Conservation (phyloP, 2,888 invertebrate species). For the Cheilosia vernalis region DNA sequence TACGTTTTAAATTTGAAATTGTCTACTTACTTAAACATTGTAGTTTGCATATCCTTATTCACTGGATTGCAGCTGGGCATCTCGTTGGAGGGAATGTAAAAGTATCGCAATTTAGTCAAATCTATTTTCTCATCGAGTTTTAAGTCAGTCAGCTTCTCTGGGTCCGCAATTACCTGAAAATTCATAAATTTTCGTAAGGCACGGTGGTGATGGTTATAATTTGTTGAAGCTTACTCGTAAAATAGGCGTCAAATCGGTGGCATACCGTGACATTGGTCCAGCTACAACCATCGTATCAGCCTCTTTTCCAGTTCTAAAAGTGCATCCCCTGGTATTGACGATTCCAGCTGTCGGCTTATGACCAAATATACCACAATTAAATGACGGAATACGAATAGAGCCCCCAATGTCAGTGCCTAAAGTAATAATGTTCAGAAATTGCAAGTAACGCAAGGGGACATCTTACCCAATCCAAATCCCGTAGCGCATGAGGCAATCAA, state of each 20-base stretch:
- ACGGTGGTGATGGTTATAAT: neutral
- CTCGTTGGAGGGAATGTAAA: constrained; percentile 90
- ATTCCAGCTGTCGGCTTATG: constrained; percentile 89
- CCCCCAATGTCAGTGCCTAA: constrained; percentile 97
- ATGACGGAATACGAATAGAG: constrained; percentile 94
- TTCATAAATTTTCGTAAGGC: neutral
- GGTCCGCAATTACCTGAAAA: constrained; percentile 80
- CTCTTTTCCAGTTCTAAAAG: constrained; percentile 88
- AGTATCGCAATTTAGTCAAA: constrained; percentile 88
- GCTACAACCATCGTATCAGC: constrained; percentile 91
- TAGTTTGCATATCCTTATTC: constrained; percentile 86
- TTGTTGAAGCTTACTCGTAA: constrained; percentile 86
- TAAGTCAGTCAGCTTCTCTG: constrained; percentile 84
- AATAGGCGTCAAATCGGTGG: constrained; percentile 91
- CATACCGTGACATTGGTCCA: constrained; percentile 92
- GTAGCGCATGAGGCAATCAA: constrained; percentile 91
- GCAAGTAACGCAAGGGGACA: neutral
- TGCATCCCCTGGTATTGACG: constrained; percentile 86
- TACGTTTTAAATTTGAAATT: neutral
- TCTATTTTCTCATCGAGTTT: constrained; percentile 87
- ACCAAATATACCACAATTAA: constrained; percentile 93
- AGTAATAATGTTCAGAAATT: neutral
- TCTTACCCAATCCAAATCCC: constrained; percentile 91
- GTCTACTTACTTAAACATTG: constrained; percentile 85
- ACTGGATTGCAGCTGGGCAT: constrained; percentile 90